Evolutionary conservation across 2,797 vertebrate species (phyloP), one percentile per base, ranked within the genome.

Genomic region (Channa striata): DNA sequence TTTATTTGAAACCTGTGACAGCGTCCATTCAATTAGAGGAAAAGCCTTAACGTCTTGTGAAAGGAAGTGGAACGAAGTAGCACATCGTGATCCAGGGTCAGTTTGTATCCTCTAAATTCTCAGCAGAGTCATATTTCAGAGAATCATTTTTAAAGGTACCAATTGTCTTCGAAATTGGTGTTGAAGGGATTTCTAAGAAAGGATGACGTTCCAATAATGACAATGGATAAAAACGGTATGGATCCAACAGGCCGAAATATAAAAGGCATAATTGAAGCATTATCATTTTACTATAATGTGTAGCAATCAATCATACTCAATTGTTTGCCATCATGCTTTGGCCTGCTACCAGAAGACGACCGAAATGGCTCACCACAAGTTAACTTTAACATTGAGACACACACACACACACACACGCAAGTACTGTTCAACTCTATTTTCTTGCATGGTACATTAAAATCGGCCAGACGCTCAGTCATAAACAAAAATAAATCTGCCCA

Each of bases 401-500:
- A 40, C 14, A 53, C 12, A 43, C 10, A 34, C 11, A 49, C 7
- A 20, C 14, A 54, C 36, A 65, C 20, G 6, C 25, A 30, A 2
- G 6, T 36, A 46, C 51, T 47, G 46, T 64, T 62, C 30, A 58
- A 34, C 12, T 47, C 42, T 34, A 66, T 78, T 82, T 68, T 61
- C 25, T 72, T 47, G 49, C 51, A n/a, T 17, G 42, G 51, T 52
- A 70, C 74, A 80, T 59, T 81, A 54, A 78, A 78, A 74, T 51
- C 59, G 65, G 11, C 59, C 75, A 64, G 64, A 56, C 50, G 68
- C 21, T 23, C 47, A 54, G 42, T 69, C 53, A 74, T 43, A 84
- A 67, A 68, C 78, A 79, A 78, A 87, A 89, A 89, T 91, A 87
- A 88, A 93, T 93, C 86, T 87, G 78, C 83, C 77, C 70, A 70